Percentiles rank a stretch among this genome's conserved stretches.
Evolutionary conservation across 1,140 invertebrate genomes (phyloP).

Genomic region (Patella vulgata): DNA sequence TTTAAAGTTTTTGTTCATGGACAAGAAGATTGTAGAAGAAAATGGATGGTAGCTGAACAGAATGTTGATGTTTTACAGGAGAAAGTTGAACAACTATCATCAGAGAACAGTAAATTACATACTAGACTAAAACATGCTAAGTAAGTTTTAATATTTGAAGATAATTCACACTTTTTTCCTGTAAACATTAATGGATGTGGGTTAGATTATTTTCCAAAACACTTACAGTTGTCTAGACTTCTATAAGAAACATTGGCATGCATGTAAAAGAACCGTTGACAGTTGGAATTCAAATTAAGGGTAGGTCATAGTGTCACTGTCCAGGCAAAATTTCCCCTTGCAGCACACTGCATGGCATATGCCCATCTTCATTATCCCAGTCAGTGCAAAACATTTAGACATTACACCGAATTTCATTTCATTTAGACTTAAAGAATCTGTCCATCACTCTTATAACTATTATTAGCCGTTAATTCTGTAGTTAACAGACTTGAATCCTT

Average conservation of each 20-base stretch:
- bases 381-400: neutral
- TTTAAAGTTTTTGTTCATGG: slow-evolving; percentile 77
- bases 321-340: too few species aligned
- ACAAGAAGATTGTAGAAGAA: slow-evolving; percentile 77
- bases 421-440: neutral
- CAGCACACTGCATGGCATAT: too few species aligned
- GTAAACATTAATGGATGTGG: neutral
- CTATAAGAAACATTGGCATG: too few species aligned
- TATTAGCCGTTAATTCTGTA: neutral
- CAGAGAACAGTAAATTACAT: slow-evolving; percentile 76
- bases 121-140: slow-evolving; percentile 76
- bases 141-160: slow-evolving; percentile 33
- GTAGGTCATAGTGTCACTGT: too few species aligned
- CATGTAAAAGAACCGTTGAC: too few species aligned
- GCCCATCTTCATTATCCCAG: too few species aligned
- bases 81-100: slow-evolving; percentile 74
- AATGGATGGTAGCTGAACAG: slow-evolving; percentile 75
- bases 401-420: neutral
- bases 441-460: neutral
- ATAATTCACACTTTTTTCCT: neutral
- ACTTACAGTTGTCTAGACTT: neutral
- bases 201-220: neutral
- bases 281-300: too few species aligned
- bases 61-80: slow-evolving; percentile 76
- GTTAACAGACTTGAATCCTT: neutral